A percentile compares a stretch with the other conserved stretches of the same genome.
These are phyloP conservation scores for Hypomecis punctinalis DNA, from an alignment of 2,888 invertebrate genomes.

Conservation along the genomic window DNA sequence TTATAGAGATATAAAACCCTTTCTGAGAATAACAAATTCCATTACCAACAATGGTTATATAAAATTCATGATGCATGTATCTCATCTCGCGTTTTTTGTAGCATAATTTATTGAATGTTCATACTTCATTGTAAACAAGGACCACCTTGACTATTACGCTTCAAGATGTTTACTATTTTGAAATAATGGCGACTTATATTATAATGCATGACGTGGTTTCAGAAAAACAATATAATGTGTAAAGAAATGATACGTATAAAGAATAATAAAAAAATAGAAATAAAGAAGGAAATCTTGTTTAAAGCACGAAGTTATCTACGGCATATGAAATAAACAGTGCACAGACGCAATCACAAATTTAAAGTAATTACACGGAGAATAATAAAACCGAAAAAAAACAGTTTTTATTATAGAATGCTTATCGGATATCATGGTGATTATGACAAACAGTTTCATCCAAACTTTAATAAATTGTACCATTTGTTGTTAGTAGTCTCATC, in stretches of 20 bases:
- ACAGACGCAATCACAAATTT: conserved; percentile 44
- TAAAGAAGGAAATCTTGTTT: background rate
- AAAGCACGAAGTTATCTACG: background rate
- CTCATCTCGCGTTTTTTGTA: conserved; percentile 15
- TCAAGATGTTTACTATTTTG: conserved; percentile 20
- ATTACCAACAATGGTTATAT: conserved; percentile 26
- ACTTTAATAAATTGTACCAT: background rate
- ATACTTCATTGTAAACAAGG: conserved; percentile 22
- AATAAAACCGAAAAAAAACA: conserved; percentile 6
- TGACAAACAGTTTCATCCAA: background rate
- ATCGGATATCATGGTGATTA: background rate
- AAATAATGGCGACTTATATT: conserved; percentile 15
- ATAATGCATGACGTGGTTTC: conserved; percentile 15
- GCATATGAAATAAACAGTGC: conserved; percentile 8
- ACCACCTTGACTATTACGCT: conserved; percentile 5
- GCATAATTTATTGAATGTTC: conserved; percentile 17
- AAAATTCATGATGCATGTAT: conserved; percentile 21
- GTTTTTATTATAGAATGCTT: background rate
- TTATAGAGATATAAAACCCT: conserved; percentile 10
- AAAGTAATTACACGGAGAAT: conserved; percentile 35
- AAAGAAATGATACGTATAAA: background rate
- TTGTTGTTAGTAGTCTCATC: no score
- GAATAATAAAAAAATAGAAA: background rate
- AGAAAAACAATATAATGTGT: conserved; percentile 6
- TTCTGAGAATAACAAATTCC: conserved; percentile 40